These are phyloP conservation scores for Sitta europaea DNA, from an alignment of 2,113 vertebrate genomes.

Conservation along the genomic window DNA sequence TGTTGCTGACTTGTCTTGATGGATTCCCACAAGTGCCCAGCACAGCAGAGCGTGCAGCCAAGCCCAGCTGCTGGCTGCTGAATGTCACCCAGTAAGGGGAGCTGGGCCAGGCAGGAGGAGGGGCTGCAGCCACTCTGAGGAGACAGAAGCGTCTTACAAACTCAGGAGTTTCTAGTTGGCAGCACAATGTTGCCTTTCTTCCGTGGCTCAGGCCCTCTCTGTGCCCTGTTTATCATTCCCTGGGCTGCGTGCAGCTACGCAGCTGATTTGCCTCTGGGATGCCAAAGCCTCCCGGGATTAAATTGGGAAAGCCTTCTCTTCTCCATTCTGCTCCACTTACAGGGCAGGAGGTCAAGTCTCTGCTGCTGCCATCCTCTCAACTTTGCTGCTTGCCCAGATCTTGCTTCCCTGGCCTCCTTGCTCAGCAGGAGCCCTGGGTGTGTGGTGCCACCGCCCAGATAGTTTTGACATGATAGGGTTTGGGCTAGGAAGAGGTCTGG, in stretches of 20 bases:
- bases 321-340: background rate
- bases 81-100: background rate
- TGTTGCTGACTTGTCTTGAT: background rate
- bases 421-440: background rate
- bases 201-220: constrained; percentile 5
- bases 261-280: constrained; percentile 13
- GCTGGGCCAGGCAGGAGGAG: background rate
- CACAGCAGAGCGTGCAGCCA: background rate
- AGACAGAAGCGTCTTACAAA: constrained; percentile 45
- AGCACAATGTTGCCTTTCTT: constrained; percentile 70
- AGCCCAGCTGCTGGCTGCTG: constrained; percentile 24
- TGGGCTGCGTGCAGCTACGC: background rate
- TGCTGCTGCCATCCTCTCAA: background rate
- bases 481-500: background rate
- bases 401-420: background rate
- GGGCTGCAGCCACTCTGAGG: background rate
- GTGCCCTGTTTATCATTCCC: constrained; percentile 29
- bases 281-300: background rate
- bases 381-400: background rate
- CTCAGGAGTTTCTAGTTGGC: constrained; percentile 5
- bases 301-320: background rate
- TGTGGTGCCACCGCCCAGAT: background rate
- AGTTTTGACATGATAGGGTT: background rate
- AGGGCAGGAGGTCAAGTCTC: background rate
- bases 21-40: background rate